Percentiles rank a stretch among this genome's conserved stretches.
phyloP scores from a whole-genome alignment of 2,888 invertebrate species.

The Troides helena region DNA sequence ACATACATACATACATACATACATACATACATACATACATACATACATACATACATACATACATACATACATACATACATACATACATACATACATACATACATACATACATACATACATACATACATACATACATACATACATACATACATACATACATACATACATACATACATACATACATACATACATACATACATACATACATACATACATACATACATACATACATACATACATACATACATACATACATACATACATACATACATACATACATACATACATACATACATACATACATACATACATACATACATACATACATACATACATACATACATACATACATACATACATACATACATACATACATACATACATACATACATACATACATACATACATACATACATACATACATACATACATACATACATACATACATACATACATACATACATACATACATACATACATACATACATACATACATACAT shows the following conservation, averaged over 20 bases:
- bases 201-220: slow-evolving; percentile 44
- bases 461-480: slow-evolving; percentile 44
- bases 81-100: slow-evolving; percentile 36
- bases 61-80: slow-evolving; percentile 36
- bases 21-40: slow-evolving; percentile 13
- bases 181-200: slow-evolving; percentile 13
- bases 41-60: slow-evolving; percentile 44
- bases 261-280: slow-evolving; percentile 44
- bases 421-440: slow-evolving; percentile 44
- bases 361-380: slow-evolving; percentile 44
- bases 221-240: slow-evolving; percentile 36
- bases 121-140: no score
- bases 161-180: slow-evolving; percentile 43
- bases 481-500: slow-evolving; percentile 43
- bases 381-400: slow-evolving; percentile 36
- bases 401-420: slow-evolving; percentile 36
- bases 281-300: no score
- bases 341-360: slow-evolving; percentile 13
- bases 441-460: no score
- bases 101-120: slow-evolving; percentile 44
- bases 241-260: slow-evolving; percentile 36
- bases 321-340: slow-evolving; percentile 43
- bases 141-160: slow-evolving; percentile 44
- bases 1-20: slow-evolving; percentile 43
- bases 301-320: slow-evolving; percentile 44